These are phyloP conservation scores for Lophotriccus pileatus DNA, from an alignment of 2,797 vertebrate species.

Conservation along the genomic window DNA sequence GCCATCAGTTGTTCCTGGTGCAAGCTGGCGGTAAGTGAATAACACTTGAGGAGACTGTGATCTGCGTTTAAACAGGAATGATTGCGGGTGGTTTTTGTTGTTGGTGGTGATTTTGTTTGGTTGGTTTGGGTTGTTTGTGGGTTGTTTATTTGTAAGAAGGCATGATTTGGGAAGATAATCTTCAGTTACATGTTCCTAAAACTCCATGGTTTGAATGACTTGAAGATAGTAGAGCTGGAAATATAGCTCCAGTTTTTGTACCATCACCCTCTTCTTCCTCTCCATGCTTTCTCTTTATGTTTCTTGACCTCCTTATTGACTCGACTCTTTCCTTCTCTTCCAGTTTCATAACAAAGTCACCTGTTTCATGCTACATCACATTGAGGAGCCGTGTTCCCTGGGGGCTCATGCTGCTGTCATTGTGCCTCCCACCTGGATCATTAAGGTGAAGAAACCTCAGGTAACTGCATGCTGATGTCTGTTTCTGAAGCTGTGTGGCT, in stretches of 20 bases:
- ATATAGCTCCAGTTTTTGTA: background rate
- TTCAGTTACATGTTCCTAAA: background rate
- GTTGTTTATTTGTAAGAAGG: background rate
- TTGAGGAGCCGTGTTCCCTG: slow-evolving; percentile 96
- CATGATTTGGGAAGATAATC: background rate
- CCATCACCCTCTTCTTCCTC: background rate
- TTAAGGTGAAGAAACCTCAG: slow-evolving; percentile 99
- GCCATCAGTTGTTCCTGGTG: slow-evolving; percentile 99
- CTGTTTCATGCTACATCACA: slow-evolving; percentile 99
- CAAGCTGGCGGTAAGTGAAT: slow-evolving; percentile 92
- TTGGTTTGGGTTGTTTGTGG: background rate
- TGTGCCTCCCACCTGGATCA: slow-evolving; percentile 98
- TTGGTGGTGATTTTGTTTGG: background rate
- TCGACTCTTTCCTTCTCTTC: background rate
- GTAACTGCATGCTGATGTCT: slow-evolving; percentile 81
- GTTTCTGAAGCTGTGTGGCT: slow-evolving; percentile 62
- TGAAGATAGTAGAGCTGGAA: background rate
- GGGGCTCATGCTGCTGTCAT: slow-evolving; percentile 97
- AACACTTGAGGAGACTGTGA: background rate
- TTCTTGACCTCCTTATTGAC: background rate
- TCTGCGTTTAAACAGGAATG: background rate
- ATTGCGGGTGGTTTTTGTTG: background rate
- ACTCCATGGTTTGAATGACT: background rate
- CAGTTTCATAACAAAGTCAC: slow-evolving; percentile 99
- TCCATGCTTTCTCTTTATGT: background rate